These are phyloP conservation scores for Diloba caeruleocephala DNA, from an alignment of 2,888 invertebrate genomes.

Conservation along the genomic window DNA sequence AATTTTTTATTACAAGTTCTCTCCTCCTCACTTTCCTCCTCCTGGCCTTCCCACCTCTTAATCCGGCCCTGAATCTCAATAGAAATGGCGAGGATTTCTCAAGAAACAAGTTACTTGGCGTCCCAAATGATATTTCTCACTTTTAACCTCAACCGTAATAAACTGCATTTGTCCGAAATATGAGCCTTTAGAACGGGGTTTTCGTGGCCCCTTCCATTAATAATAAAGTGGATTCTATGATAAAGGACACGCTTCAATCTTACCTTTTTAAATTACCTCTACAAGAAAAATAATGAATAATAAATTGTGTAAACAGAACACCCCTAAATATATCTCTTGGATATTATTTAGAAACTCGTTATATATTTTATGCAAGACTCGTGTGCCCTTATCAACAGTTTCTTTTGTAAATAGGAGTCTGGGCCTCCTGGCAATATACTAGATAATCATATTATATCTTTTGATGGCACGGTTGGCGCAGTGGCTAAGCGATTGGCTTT, in stretches of 20 bases:
- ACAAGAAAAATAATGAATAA: constrained; percentile 14
- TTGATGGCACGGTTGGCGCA: no score
- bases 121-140: background rate
- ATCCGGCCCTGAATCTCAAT: no score
- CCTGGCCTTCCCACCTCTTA: no score
- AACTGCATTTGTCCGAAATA: no score
- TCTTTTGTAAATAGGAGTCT: no score
- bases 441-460: no score
- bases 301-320: constrained; percentile 8
- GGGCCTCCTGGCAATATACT: no score
- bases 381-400: no score
- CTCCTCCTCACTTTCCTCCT: no score
- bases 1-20: no score
- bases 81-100: background rate
- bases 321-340: background rate
- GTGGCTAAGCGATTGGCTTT: no score
- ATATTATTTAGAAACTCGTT: background rate
- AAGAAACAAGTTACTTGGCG: background rate
- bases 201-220: background rate
- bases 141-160: background rate
- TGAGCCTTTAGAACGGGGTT: background rate
- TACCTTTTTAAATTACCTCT: constrained; percentile 11
- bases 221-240: constrained; percentile 3
- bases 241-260: constrained; percentile 10
- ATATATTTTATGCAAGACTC: background rate